Evolutionary conservation across 1,140 invertebrate genomes (phyloP).

Genomic region (Tribolium madens): DNA sequence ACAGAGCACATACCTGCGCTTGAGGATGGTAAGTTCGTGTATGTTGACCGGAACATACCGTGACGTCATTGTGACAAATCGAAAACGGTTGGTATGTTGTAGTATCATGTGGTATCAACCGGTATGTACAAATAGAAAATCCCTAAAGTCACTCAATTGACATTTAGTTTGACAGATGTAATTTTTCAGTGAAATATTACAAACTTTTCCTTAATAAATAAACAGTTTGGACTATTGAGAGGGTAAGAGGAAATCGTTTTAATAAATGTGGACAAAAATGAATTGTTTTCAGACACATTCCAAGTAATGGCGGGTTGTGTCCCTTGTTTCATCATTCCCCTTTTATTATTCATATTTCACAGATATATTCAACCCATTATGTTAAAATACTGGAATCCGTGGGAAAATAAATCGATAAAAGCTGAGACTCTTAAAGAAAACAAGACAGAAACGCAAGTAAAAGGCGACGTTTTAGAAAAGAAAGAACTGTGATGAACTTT

Average conservation of each 20-base stretch:
- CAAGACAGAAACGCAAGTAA: conserved; percentile 42
- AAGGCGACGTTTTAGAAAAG: conserved; percentile 3
- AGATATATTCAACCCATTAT: conserved; percentile 80
- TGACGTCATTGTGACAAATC: too few species aligned
- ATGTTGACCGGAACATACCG: too few species aligned
- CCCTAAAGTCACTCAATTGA: too few species aligned
- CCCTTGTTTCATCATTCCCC: conserved; percentile 81
- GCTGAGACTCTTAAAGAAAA: conserved; percentile 46
- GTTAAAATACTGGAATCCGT: conserved; percentile 82
- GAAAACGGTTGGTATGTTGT: too few species aligned
- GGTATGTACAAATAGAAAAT: too few species aligned
- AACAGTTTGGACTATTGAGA: background rate
- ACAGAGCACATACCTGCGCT: too few species aligned
- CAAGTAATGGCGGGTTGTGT: conserved; percentile 77
- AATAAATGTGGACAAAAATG: background rate
- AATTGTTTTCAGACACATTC: background rate
- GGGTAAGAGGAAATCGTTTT: background rate
- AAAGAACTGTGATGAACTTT: conserved; percentile 15
- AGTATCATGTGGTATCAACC: too few species aligned
- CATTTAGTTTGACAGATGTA: too few species aligned
- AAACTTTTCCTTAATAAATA: too few species aligned
- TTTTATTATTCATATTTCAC: conserved; percentile 81
- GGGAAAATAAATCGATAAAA: conserved; percentile 65
- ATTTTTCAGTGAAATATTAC: too few species aligned
- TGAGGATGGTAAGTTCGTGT: too few species aligned